Conservation (phyloP, 2,888 invertebrate species). For the Cerastis leucographa region DNA sequence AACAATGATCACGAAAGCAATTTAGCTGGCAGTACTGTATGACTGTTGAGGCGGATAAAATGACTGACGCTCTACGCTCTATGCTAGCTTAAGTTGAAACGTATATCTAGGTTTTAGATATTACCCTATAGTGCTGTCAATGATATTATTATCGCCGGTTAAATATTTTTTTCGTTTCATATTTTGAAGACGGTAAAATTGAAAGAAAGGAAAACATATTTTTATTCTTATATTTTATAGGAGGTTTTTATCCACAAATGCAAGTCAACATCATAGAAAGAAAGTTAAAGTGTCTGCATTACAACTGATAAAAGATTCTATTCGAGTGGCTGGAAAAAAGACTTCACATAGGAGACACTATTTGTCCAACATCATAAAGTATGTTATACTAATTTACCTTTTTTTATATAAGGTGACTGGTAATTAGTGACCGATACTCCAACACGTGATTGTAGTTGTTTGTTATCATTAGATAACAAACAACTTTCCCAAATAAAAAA, state of each 20-base stretch:
- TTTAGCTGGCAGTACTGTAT: slow-evolving; percentile 26
- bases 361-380: background rate
- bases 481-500: no score
- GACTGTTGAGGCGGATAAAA: slow-evolving; percentile 36
- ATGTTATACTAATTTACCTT: background rate
- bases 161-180: background rate
- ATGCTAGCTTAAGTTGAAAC: slow-evolving; percentile 27
- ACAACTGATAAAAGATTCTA: background rate
- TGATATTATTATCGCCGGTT: background rate
- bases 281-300: background rate
- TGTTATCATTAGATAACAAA: no score
- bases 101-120: background rate
- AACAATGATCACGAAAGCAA: slow-evolving; percentile 55
- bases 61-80: slow-evolving; percentile 37
- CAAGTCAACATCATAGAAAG: no score
- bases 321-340: background rate
- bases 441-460: no score
- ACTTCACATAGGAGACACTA: no score
- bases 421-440: no score
- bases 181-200: background rate
- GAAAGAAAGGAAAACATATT: no score
- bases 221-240: no score
- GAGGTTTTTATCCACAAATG: no score
- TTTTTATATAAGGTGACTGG: no score
- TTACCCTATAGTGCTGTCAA: background rate